Percentiles rank a stretch among this genome's conserved stretches.
Conservation (phyloP, 2,888 invertebrate genomes). For the Orthosia incerta region DNA sequence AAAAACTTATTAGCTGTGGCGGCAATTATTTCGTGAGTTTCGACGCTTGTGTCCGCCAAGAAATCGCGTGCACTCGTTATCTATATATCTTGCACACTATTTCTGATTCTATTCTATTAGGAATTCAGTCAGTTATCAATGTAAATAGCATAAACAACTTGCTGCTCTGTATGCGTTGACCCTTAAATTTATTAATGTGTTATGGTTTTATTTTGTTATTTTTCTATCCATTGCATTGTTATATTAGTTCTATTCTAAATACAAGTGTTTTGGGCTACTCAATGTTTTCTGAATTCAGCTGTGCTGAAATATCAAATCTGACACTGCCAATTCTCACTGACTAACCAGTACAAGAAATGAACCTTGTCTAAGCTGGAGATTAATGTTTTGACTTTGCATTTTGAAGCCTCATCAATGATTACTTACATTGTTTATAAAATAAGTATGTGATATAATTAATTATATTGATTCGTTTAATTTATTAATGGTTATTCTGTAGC, state of each 20-base stretch:
- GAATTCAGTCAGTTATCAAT: too few species aligned
- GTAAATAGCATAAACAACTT: not conserved
- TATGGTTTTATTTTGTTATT: constrained; percentile 5
- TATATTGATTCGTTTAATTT: constrained; percentile 21
- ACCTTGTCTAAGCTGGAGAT: not conserved
- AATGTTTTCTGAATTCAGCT: constrained; percentile 15
- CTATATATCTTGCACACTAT: too few species aligned
- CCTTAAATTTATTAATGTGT: not conserved
- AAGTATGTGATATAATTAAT: constrained; percentile 16
- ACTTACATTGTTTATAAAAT: not conserved
- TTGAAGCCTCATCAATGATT: not conserved
- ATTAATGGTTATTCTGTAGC: constrained; percentile 11
- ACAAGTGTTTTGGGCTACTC: not conserved
- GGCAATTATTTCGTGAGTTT: too few species aligned
- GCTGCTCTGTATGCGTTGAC: not conserved
- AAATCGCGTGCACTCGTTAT: too few species aligned
- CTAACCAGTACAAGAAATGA: not conserved
- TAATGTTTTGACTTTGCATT: constrained; percentile 10
- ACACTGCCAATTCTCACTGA: not conserved
- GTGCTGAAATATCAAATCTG: not conserved
- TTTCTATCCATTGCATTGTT: constrained; percentile 6
- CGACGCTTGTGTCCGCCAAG: too few species aligned
- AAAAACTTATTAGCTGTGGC: too few species aligned
- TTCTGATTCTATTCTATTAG: too few species aligned
- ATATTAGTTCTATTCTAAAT: not conserved